Base-by-base conservation (phyloP, 1,140 invertebrate species). In the Sarcophaga peregrina region DNA sequence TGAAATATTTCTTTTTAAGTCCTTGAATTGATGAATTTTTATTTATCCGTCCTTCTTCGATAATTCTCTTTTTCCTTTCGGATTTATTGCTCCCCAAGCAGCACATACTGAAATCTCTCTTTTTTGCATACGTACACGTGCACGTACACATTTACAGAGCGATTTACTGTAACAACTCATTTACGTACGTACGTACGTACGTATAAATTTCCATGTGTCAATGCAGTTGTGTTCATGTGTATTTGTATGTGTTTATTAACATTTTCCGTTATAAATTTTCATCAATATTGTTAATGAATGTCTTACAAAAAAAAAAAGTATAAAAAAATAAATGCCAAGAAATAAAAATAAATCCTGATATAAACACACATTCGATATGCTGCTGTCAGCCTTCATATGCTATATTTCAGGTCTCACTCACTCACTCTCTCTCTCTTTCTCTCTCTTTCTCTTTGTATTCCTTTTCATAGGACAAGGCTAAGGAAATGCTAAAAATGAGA, bases 251-350 rank as follows among this genome's bases (percentile, higher is more conserved):
- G 25, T 37, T 37, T 37, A 37, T 37, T 37, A 37, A 37, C 25
- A 37, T 37, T 62, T 11, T 62, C n/a, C 54, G 6, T 15, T 68
- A 68, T 68, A 68, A 68, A 68, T 68, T 68, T 68, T 25, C 62
- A 68, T 68, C 62, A 68, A 68, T 68, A 68, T 68, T 68, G 62
- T 68, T 68, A 68, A 68, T 68, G 62, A 68, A 68, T n/a, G 54
- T 15, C 54, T 13, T 58, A 37, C 25, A 37, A 4, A 37, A 37
- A 37, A 37, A 37, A 37, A 37, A 37, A 15, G 13, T n/a, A 58
- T 13, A 7, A 62, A 68, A 20, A 20, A 20, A n/a, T 68, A 68
- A 68, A 37, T 37, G 25, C 25, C 25, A 37, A 68, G 17, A 68
- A 68, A 68, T 20, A 20, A 68, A 37, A 68, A 68, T 68, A 68